These are phyloP conservation scores for Sebastes itinus DNA, from an alignment of 2,797 vertebrate species.

Conservation along the genomic window DNA sequence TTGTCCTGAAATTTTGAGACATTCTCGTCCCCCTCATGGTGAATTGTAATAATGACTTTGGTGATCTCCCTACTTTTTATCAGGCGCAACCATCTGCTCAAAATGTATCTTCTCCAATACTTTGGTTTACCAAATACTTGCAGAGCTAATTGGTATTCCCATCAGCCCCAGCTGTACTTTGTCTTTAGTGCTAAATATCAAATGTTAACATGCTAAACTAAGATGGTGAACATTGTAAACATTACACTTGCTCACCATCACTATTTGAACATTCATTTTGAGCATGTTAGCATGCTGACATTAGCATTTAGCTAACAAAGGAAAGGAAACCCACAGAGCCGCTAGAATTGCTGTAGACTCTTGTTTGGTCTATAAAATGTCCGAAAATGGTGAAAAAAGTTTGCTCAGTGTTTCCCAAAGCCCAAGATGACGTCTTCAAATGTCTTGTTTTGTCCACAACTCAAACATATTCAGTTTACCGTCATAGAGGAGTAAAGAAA, in stretches of 20 bases:
- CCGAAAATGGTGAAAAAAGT: background rate
- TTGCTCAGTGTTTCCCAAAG: background rate
- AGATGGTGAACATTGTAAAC: background rate
- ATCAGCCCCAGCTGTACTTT: background rate
- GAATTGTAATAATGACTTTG: background rate
- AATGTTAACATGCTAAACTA: background rate
- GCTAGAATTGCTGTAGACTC: background rate
- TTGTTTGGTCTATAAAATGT: no score
- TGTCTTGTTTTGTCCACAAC: no score
- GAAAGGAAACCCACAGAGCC: background rate
- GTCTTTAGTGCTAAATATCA: background rate
- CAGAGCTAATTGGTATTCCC: background rate
- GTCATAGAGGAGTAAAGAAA: background rate
- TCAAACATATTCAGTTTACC: background rate
- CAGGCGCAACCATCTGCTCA: background rate
- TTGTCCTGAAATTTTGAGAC: background rate
- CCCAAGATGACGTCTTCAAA: rapidly evolving
- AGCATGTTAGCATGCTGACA: background rate
- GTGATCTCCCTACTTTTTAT: background rate
- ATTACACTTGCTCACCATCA: background rate
- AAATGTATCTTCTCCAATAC: background rate
- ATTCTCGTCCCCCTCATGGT: background rate
- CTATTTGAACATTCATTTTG: background rate
- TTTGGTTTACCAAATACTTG: background rate
- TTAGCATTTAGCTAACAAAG: background rate